Evolutionary conservation across 1,140 invertebrate species (phyloP).

Genomic region (Adoxophyes honmai): DNA sequence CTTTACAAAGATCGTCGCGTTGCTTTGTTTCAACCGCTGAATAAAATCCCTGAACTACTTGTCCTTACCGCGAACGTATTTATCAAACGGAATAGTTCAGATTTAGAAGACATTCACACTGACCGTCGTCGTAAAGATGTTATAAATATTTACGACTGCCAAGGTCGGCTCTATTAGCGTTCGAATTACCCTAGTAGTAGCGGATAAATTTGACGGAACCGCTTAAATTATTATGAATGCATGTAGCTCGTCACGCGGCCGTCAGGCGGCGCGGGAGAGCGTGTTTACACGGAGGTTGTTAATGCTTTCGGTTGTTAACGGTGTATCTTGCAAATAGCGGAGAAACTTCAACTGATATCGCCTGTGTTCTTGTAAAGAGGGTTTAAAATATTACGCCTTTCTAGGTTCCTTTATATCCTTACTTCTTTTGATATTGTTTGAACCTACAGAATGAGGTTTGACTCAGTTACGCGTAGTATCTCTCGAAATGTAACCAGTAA

Average conservation of each 20-base stretch:
- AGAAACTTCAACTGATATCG: too few relatives aligned
- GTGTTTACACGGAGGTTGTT: conserved; percentile 18
- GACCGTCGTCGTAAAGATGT: conserved; percentile 41
- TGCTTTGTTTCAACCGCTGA: too few relatives aligned
- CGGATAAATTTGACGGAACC: conserved; percentile 15
- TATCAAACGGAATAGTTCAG: conserved; percentile 17
- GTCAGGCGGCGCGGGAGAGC: conserved; percentile 21
- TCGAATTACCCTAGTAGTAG: conserved; percentile 25
- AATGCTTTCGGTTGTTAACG: background rate
- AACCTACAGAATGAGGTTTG: too few relatives aligned
- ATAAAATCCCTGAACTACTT: too few relatives aligned
- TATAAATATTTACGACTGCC: conserved; percentile 44
- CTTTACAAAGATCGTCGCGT: too few relatives aligned
- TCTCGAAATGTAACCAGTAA: too few relatives aligned
- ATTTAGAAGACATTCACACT: conserved; percentile 51
- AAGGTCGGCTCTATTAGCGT: conserved; percentile 41
- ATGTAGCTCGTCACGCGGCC: conserved; percentile 16
- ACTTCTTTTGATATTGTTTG: too few relatives aligned
- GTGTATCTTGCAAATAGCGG: background rate
- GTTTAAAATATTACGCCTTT: too few relatives aligned
- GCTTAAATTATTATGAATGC: conserved; percentile 26
- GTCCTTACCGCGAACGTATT: background rate
- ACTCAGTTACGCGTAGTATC: too few relatives aligned
- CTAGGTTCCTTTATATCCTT: too few relatives aligned
- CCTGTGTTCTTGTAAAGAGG: too few relatives aligned